Evolutionary conservation across 2,888 invertebrate genomes (phyloP), one percentile per base, ranked within the genome.

Genomic region (Campoletis raptor): DNA sequence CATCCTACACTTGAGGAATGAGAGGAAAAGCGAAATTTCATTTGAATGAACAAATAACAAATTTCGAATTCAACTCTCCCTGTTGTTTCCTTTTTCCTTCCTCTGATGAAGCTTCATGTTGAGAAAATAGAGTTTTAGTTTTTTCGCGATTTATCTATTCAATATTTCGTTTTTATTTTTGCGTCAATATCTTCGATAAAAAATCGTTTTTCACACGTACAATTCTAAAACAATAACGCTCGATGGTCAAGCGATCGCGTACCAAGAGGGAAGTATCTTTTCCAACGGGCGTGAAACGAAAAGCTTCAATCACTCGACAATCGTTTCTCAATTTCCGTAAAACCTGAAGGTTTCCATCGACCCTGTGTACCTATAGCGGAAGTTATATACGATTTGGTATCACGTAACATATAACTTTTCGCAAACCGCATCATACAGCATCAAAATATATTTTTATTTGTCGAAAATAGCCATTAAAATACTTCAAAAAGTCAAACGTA

Each of bases 321-420:
- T 80, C 80, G 69, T 40, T 84, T 76, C 45, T 69, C 76, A 76
- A 84, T 84, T 76, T 84, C 80, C 76, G 84, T 36, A 40, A 54
- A 57, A 18, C 69, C 69, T 52, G 54, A 52, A 74, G 48, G 42
- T 61, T 80, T 57, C 48, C 24, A 80, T 61, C 69, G 48, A 21
- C 61, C 52, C 64, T 40, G 21, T 36, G 15, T 15, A 45, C 30
- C 18, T 30, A 30, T 18, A 15, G 4, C n/a, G 30, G 45, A 36
- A 48, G 9, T 18, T 48, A 48, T 70, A 30, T 30, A 5, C 18
- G 48, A 30, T 70, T 36, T 30, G 5, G 12, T 61, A 57, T 24
- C 57, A 57, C 12, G 4, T 10, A 54, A 21, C 48, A 48, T 10
- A 54, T 21, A 54, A 9, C 15, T 54, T 54, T 21, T 21, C n/a